Conservation (phyloP, 2,888 invertebrate species). For the Polydrusus pterygomalis region DNA sequence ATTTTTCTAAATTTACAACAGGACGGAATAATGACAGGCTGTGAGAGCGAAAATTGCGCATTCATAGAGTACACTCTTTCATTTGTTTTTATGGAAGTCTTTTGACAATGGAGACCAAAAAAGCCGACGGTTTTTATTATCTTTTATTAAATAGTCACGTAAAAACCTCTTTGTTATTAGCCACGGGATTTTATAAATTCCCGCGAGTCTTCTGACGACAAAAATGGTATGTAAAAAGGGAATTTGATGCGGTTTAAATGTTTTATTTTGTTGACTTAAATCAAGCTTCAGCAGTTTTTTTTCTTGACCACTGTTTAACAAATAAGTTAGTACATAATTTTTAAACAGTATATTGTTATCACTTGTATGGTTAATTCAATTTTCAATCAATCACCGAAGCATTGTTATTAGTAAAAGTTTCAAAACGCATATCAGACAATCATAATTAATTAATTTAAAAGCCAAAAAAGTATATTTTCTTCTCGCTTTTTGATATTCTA, state of each 20-base stretch:
- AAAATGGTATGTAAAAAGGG: slow-evolving; percentile 11
- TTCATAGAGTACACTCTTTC: slow-evolving; percentile 27
- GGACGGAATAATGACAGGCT: slow-evolving; percentile 15
- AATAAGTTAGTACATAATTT: no score
- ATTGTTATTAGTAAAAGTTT: no score
- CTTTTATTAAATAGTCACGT: slow-evolving; percentile 25
- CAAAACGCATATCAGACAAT: no score
- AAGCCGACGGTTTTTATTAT: slow-evolving; percentile 20
- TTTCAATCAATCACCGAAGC: no score
- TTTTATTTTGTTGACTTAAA: slow-evolving; percentile 1
- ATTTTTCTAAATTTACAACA: slow-evolving; percentile 25
- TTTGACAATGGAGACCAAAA: slow-evolving; percentile 23
- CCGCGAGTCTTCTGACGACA: slow-evolving; percentile 11
- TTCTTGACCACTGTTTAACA: no score
- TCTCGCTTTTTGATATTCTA: no score
- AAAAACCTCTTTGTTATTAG: slow-evolving; percentile 26
- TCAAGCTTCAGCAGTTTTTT: not conserved
- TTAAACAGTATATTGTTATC: no score
- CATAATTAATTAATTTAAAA: no score
- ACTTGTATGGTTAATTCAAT: no score
- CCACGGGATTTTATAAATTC: slow-evolving; percentile 22
- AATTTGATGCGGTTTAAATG: slow-evolving; percentile 20
- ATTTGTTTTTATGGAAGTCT: slow-evolving; percentile 29
- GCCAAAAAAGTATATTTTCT: no score
- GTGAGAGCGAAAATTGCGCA: slow-evolving; percentile 22